These are phyloP conservation scores for Spodoptera littoralis DNA, from an alignment of 2,888 invertebrate species.

Conservation along the genomic window DNA sequence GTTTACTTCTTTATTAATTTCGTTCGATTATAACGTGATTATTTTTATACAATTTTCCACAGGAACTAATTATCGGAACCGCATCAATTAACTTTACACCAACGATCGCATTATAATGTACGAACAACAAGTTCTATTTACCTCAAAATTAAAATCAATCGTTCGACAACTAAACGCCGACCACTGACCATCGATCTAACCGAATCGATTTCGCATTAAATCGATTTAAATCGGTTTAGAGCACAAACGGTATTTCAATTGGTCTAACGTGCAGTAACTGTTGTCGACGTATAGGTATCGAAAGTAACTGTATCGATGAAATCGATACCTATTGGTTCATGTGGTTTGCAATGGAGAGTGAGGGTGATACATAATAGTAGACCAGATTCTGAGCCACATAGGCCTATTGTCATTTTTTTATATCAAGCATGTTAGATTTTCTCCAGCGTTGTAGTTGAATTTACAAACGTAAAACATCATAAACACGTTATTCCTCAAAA, in stretches of 20 bases:
- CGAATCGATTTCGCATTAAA: conserved; percentile 53
- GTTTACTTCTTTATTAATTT: no score
- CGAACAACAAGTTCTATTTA: conserved; percentile 9
- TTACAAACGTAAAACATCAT: no score
- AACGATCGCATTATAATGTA: not conserved
- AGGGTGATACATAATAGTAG: conserved; percentile 16
- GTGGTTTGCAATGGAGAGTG: conserved; percentile 9
- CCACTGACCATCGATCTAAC: conserved; percentile 34
- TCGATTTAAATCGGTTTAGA: conserved; percentile 51
- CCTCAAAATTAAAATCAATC: conserved; percentile 25
- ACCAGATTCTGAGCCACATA: conserved; percentile 1
- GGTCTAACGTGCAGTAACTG: conserved; percentile 42
- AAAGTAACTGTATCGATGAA: conserved; percentile 52
- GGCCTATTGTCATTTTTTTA: no score
- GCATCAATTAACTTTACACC: no score
- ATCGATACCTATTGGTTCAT: conserved; percentile 34
- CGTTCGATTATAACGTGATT: no score
- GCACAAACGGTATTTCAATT: conserved; percentile 57
- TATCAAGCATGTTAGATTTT: no score
- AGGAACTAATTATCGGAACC: no score
- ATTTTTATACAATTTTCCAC: no score
- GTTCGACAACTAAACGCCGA: conserved; percentile 22
- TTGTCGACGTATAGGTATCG: conserved; percentile 28
- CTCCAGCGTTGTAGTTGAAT: no score
- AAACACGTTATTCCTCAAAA: no score